Base-by-base conservation (phyloP, 2,113 vertebrate genomes). In the Nycticryphes semicollaris region DNA sequence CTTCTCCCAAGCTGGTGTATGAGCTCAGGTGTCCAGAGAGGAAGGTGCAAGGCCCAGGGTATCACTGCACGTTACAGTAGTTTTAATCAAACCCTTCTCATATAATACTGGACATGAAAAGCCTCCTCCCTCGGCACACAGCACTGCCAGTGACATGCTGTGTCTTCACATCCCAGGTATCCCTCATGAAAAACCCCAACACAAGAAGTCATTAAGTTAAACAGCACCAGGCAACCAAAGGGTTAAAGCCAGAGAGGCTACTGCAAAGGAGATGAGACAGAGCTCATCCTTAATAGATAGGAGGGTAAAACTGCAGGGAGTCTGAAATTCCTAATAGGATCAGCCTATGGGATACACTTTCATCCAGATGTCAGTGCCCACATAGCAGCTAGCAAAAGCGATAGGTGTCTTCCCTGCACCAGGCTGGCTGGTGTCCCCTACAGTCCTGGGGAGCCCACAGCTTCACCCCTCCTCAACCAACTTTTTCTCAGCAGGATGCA, bases 111-210 rank as follows among this genome's bases (percentile, higher is more conserved):
- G 27, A 69, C 47, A 48, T 20, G 35, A 59, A 60, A 39, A 87
- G 54, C 57, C 69, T 39, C 14, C 6, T 63, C 3, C 20, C 23
- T 3, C 0, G 1, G 20, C 18, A 41, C 0, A 1, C 30, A 48
- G 53, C n/a, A 9, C 23, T 43, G 37, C 47, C 0, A 0, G 53
- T 0, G 5, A 82, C 9, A 8, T 57, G 31, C 35, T 48, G 30
- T 73, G 8, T 37, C 43, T 62, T 73, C 50, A 18, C 21, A 39
- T 23, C 30, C 31, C 45, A 45, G 0, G 0, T 28, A 24, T 15
- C 10, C 6, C 35, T 41, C 41, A 9, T 9, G 53, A 48, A 74
- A 83, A 53, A 28, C 4, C 35, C 14, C 31, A 81, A 30, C 41
- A 27, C 6, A 2, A 35, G n/a, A 76, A 87, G 31, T 43, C 35